Base-by-base conservation (phyloP, 2,113 vertebrate species). In the Phyllopteryx taeniolatus region DNA sequence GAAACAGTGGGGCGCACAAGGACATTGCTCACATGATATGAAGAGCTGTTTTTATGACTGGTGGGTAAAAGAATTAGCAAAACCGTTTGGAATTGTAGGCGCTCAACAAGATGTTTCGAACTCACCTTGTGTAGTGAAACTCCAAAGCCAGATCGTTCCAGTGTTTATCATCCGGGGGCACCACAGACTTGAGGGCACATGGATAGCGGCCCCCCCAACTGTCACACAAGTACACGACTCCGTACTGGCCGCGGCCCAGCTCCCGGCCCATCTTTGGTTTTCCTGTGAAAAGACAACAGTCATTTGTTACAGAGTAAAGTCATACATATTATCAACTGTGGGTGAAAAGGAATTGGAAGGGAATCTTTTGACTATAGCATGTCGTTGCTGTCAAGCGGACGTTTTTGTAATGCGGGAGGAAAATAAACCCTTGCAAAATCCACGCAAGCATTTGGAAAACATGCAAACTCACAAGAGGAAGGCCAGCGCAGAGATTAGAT, bases 91-190 rank as follows among this genome's bases (percentile, higher is more conserved):
- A 49, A 4, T 20, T 53, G 5, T 53, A 5, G 49, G 8, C 5
- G 17, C 17, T 5, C 15, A 49, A 20, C 8, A n/a, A 54, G 13
- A 42, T 46, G 49, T 31, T 1, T 3, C 46, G 3, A 47, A 46
- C 78, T 79, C 43, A 98, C 98, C 97, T 94, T 78, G 97, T 99
- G 82, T 99, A 99, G 92, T 99, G 98, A 86, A 99, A 99, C 86
- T 99, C 98, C 64, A 99, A 88, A 2, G 98, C 98, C 70, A 99
- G 92, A 84, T 99, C 98, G 17, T 99, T 99, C 98, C 98, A 99
- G 90, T 99, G 98, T 90, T 99, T 99, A 82, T 99, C 98, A n/a
- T 99, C 98, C 0, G 96, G 96, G 7, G 98, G 98, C 0, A 99
- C 95, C 27, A 99, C 98, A 0, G 98, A 99, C 82, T 99, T 99